Percentiles rank a stretch among this genome's conserved stretches.
phyloP scores from a whole-genome alignment of 23 tunicate genomes.

The Botrylloides violaceus region DNA sequence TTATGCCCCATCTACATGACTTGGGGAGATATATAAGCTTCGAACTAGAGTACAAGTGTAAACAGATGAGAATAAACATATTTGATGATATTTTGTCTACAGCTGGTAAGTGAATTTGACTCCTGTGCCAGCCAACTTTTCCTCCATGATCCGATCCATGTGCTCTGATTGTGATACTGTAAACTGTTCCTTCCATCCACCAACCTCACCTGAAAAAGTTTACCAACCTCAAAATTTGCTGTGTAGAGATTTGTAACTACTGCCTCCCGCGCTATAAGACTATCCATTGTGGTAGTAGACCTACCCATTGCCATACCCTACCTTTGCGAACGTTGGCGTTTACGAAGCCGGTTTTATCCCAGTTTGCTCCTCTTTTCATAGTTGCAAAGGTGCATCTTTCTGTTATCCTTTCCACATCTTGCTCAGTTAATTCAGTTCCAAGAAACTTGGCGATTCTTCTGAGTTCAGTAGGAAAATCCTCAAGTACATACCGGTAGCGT shows the following conservation, averaged over 20 bases:
- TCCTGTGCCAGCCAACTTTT: not conserved
- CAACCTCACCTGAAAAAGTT: not conserved
- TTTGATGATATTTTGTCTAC: no score
- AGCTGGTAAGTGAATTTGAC: not conserved
- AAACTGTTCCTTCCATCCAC: not conserved
- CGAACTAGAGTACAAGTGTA: no score
- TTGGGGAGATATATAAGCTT: no score
- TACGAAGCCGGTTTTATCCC: not conserved
- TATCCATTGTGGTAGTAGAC: no score
- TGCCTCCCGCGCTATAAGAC: no score
- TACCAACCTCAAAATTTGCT: no score
- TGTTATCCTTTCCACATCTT: not conserved
- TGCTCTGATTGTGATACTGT: not conserved
- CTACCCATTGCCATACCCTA: not conserved
- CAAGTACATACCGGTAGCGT: not conserved
- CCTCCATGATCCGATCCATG: not conserved
- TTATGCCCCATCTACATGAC: no score
- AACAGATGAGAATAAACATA: no score
- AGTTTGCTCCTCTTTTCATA: not conserved
- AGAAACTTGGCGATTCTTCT: not conserved
- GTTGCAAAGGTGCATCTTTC: not conserved
- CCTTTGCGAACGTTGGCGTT: conserved; percentile 2
- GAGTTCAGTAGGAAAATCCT: not conserved
- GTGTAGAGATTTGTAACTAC: no score
- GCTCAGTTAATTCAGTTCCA: not conserved